Evolutionary conservation across 2,797 vertebrate species (phyloP), one percentile per base, ranked within the genome.

Genomic region (Acrocephalus scirpaceus): DNA sequence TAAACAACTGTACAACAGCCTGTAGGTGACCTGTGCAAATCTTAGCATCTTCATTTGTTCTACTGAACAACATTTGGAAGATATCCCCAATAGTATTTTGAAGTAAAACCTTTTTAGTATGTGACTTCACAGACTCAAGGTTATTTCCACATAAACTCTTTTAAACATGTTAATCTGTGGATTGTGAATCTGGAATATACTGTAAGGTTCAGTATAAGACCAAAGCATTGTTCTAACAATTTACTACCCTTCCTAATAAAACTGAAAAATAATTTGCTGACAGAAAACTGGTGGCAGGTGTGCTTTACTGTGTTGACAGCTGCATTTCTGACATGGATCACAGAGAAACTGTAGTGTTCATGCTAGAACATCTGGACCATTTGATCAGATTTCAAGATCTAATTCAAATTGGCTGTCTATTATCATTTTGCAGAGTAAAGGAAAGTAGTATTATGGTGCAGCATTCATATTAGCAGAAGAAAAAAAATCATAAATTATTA

Each of bases 281-380:
- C 85, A 95, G 76, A 26, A 94, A 95, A 95, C 83, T 85, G 71
- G 90, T 58, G 93, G 92, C 98, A 98, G 97, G 97, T 98, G 97
- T 91, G 94, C 58, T 71, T 95, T 97, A 87, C 9, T 89, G 81
- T 93, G 81, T 93, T 97, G 97, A 96, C 98, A 98, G 98, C 94
- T 98, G 97, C 66, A 92, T 93, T 93, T 97, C 95, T 97, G 96
- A 97, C 90, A 97, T 54, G 96, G 97, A 97, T 98, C 97, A 97
- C 87, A 96, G 96, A 96, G 67, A 93, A 96, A 94, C 82, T 96
- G 89, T 78, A 92, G 38, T 69, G 88, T 70, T 96, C 97, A 67
- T 32, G 40, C 62, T 86, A 79, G 78, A 98, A 98, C 98, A 98
- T 98, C 98, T 98, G 98, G 97, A 97, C 91, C 51, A 51, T 88